These are phyloP conservation scores for Orgyia antiqua DNA, from an alignment of 2,888 invertebrate genomes.

Conservation along the genomic window DNA sequence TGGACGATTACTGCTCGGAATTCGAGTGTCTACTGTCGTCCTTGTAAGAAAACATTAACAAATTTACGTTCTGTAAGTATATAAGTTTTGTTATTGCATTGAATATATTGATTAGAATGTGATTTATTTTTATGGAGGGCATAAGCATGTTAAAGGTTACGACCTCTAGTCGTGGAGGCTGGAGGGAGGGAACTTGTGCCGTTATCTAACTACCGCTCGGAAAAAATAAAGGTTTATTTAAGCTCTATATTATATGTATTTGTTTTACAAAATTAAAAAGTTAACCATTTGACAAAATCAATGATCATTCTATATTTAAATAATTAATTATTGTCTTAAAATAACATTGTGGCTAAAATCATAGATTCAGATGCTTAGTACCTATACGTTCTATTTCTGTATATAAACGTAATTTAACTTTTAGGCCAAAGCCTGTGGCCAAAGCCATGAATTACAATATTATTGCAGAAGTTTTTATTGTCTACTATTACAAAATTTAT, in stretches of 20 bases:
- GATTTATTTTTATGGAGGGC: slow-evolving; percentile 49
- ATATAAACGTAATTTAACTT: too few species aligned
- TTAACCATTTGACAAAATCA: not conserved
- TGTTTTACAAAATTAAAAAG: not conserved
- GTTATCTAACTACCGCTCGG: slow-evolving; percentile 54
- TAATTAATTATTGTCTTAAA: too few species aligned
- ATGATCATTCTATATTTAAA: too few species aligned
- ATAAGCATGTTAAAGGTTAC: slow-evolving; percentile 54
- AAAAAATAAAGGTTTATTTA: slow-evolving; percentile 13
- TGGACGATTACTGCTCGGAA: slow-evolving; percentile 13
- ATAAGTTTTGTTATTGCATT: slow-evolving; percentile 9
- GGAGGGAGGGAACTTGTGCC: slow-evolving; percentile 35
- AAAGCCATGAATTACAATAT: too few species aligned
- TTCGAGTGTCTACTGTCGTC: slow-evolving; percentile 10
- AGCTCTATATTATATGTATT: slow-evolving; percentile 9
- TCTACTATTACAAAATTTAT: too few species aligned
- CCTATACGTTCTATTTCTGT: too few species aligned
- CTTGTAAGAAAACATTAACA: slow-evolving; percentile 14
- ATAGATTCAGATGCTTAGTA: too few species aligned
- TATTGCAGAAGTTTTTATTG: too few species aligned
- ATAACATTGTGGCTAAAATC: too few species aligned
- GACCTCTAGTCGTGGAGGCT: slow-evolving; percentile 45
- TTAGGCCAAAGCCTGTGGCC: too few species aligned
- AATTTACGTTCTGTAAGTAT: slow-evolving; percentile 25
- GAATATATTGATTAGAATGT: slow-evolving; percentile 47